A percentile compares a stretch with the other conserved stretches of the same genome.
phyloP scores from a whole-genome alignment of 1,140 invertebrate genomes.

The Vollenhovia emeryi region DNA sequence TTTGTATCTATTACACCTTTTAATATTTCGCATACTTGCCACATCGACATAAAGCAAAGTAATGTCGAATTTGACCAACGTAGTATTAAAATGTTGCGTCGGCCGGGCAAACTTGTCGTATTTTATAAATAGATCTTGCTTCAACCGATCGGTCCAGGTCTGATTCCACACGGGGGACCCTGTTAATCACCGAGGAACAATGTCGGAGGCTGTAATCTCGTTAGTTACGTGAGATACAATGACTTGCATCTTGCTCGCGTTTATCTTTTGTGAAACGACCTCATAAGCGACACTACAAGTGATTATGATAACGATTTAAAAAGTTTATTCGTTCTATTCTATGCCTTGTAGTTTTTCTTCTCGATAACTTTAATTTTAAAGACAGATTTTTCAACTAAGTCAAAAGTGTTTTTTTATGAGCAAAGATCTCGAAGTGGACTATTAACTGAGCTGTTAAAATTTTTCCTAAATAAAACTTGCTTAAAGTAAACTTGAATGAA shows the following conservation, averaged over 20 bases:
- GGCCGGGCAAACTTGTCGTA: constrained; percentile 88
- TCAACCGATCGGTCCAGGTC: constrained; percentile 86
- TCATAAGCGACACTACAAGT: neutral
- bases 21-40: constrained; percentile 73
- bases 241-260: neutral
- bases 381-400: neutral
- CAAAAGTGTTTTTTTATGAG: neutral
- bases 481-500: neutral
- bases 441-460: neutral
- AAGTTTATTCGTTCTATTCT: neutral
- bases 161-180: constrained; percentile 84
- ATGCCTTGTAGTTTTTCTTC: neutral
- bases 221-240: constrained; percentile 24
- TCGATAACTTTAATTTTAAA: neutral
- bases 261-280: neutral
- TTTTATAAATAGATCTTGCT: constrained; percentile 86
- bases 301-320: neutral
- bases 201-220: constrained; percentile 31
- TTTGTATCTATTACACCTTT: neutral
- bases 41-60: constrained; percentile 86
- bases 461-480: neutral
- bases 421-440: neutral
- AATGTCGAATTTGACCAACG: constrained; percentile 86
- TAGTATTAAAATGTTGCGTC: constrained; percentile 84
- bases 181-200: constrained; percentile 44